These are phyloP conservation scores for Rhizomys pruinosus DNA, from an alignment of 2,113 vertebrate species.

Conservation along the genomic window DNA sequence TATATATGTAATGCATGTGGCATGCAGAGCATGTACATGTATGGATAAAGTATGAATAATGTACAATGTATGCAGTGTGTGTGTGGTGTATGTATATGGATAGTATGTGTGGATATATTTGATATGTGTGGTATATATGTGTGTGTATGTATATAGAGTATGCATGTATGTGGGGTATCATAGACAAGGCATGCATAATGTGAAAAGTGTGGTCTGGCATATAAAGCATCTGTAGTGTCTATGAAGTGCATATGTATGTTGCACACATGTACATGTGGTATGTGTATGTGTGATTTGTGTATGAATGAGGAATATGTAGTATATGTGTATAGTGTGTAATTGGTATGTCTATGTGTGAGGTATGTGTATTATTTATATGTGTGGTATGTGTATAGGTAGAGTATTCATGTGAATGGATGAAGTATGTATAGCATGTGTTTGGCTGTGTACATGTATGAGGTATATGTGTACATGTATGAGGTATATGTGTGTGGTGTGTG, in stretches of 20 bases:
- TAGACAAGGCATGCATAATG: no score
- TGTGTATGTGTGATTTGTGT: not conserved
- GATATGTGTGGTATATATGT: no score
- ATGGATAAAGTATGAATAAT: not conserved
- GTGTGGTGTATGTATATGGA: not conserved
- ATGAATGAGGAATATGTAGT: not conserved
- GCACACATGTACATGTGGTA: no score
- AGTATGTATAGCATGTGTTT: not conserved
- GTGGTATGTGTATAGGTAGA: not conserved
- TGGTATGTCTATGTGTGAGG: no score
- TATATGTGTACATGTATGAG: not conserved
- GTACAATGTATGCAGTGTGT: not conserved
- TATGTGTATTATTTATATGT: not conserved
- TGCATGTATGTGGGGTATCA: no score
- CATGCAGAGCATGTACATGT: not conserved
- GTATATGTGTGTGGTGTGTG: not conserved
- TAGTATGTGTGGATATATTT: no score
- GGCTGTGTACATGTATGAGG: not conserved
- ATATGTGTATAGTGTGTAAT: not conserved
- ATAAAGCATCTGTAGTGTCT: no score
- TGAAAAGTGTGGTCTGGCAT: no score
- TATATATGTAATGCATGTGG: no score
- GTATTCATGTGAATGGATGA: no score
- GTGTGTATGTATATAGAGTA: no score
- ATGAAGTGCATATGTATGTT: not conserved